Percentiles rank a stretch among this genome's conserved stretches.
Conservation (phyloP, 2,888 invertebrate species). For the Nemurella pictetii region DNA sequence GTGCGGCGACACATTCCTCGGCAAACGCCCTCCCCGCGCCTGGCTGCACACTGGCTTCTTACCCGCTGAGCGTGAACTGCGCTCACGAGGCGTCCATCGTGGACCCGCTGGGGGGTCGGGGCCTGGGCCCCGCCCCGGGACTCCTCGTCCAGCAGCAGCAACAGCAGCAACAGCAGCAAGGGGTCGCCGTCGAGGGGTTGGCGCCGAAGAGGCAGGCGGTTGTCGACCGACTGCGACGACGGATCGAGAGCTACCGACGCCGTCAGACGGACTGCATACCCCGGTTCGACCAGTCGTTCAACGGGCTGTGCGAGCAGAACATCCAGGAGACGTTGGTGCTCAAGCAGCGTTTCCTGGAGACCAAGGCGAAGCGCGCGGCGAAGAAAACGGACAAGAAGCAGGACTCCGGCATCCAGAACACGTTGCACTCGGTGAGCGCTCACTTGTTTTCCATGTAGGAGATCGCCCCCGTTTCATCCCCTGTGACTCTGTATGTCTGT, state of each 20-base stretch:
- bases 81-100: slow-evolving; percentile 24
- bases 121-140: slow-evolving; percentile 49
- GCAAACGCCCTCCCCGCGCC: background rate
- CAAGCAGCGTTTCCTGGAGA: slow-evolving; percentile 88
- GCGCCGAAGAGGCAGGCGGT: slow-evolving; percentile 83
- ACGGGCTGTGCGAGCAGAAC: slow-evolving; percentile 86
- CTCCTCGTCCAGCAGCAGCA: slow-evolving; percentile 55
- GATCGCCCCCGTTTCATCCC: too few species aligned
- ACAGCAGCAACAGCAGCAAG: slow-evolving; percentile 57
- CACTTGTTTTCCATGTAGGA: background rate
- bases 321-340: slow-evolving; percentile 85
- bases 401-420: slow-evolving; percentile 52
- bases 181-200: slow-evolving; percentile 64
- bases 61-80: slow-evolving; percentile 20
- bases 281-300: slow-evolving; percentile 85
- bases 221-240: slow-evolving; percentile 78
- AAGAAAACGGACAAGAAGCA: slow-evolving; percentile 76
- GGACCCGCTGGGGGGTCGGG: slow-evolving; percentile 32
- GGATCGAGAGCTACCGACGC: slow-evolving; percentile 85
- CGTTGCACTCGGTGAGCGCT: slow-evolving; percentile 68
- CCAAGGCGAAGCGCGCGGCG: slow-evolving; percentile 83
- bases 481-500: too few species aligned
- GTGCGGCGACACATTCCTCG: background rate
- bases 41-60: slow-evolving; percentile 35
- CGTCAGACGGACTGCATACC: slow-evolving; percentile 85